Base-by-base conservation (phyloP, 2,888 invertebrate genomes). In the Agrypnus murinus region DNA sequence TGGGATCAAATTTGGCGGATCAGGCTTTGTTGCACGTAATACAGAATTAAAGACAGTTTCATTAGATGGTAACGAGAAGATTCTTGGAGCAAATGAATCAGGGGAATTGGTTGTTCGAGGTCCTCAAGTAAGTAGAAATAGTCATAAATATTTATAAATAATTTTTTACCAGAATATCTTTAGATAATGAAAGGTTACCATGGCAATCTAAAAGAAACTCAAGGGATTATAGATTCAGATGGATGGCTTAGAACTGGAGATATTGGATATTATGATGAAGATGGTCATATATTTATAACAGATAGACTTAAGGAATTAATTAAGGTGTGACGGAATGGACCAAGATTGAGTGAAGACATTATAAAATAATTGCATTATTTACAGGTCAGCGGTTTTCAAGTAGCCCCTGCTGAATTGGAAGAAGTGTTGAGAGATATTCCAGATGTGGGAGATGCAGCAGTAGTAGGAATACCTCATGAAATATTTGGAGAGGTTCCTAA, bases 401-500 rank as follows among this genome's bases (percentile, higher is more conserved):
- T 96, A 2, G 90, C 96, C 6, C 96, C 96, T 19, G 95, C 95
- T 0, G 96, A 96, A 83, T 83, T 96, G 19, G 96, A 96, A 83
- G 90, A 88, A 57, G 79, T 93, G 6, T 80, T 95, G 0, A 88
- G 92, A 69, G 88, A 89, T 36, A 92, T 94, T 83, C 92, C 93
- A 0, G 89, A 88, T 25, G 88, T 97, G 0, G 83, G 87, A 5
- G 96, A 97, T 78, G 93, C 92, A 0, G 95, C 93, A 0, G 95
- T 97, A 0, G 87, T 95, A 73, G 95, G 95, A 0, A 84, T 93
- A 15, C 90, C 92, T 0, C 90, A 94, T 79, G 84, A 87, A 0
- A 83, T 85, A 9, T 87, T 87, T 25, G 95, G 95, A 3, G 94
- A 95, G 84, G 87, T 90, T 5, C 95, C 95, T 0, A 89, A 89